These are phyloP conservation scores for Percina caprodes DNA, from an alignment of 2,113 vertebrate genomes.

Conservation along the genomic window DNA sequence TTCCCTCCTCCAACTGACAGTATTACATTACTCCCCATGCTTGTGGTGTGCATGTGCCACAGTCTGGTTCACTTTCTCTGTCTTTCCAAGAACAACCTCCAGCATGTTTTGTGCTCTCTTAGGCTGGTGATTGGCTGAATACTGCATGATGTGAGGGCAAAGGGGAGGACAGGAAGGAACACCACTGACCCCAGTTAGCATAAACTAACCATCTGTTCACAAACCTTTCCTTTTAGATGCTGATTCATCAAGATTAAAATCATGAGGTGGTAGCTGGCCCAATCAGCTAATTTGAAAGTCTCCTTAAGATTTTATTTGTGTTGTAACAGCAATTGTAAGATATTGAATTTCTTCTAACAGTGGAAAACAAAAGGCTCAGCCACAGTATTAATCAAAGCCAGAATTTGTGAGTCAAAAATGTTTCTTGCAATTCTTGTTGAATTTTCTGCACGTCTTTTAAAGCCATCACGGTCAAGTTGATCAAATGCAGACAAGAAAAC, in stretches of 20 bases:
- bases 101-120: neutral
- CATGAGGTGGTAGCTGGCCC: neutral
- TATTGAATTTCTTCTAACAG: neutral
- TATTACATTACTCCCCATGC: neutral
- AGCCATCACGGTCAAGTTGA: neutral
- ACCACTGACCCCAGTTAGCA: slow-evolving; percentile 34
- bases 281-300: neutral
- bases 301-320: neutral
- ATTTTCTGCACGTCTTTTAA: neutral
- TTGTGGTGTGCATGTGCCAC: neutral
- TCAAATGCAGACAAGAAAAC: slow-evolving; percentile 31
- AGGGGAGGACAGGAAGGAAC: slow-evolving; percentile 19
- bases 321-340: neutral
- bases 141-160: slow-evolving; percentile 35
- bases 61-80: slow-evolving; percentile 24
- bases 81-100: slow-evolving; percentile 51
- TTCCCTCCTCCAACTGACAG: neutral
- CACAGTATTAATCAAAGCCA: neutral
- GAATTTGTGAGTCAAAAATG: neutral
- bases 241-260: slow-evolving; percentile 35
- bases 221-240: neutral
- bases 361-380: neutral
- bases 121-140: slow-evolving; percentile 36
- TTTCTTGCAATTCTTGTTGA: neutral
- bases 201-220: slow-evolving; percentile 61